Conservation (phyloP, 2,113 vertebrate species). For the Menidia beryllina region DNA sequence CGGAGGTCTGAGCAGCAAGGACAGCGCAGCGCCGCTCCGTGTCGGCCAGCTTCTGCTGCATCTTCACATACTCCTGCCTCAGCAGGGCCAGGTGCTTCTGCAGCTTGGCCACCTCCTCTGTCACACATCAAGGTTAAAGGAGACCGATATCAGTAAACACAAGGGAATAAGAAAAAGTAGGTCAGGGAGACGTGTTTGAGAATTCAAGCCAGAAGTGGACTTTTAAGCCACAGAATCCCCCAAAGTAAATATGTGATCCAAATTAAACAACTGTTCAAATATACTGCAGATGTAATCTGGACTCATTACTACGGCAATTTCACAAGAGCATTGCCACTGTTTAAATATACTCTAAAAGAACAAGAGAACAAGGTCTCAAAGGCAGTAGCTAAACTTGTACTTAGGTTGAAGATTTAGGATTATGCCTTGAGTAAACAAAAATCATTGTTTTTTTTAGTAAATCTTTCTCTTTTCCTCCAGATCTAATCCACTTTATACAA, state of each 20-base stretch:
- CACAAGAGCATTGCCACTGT: neutral
- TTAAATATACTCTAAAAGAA: neutral
- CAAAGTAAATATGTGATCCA: neutral
- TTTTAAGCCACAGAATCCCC: neutral
- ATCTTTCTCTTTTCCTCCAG: neutral
- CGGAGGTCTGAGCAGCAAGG: conserved; percentile 86
- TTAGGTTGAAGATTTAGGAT: neutral
- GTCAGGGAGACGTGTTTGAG: conserved; percentile 5
- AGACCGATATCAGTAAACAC: conserved; percentile 7
- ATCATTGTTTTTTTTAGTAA: neutral
- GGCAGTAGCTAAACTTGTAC: too few species aligned
- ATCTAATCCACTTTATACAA: neutral
- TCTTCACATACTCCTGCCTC: conserved; percentile 97
- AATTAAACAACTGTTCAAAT: neutral
- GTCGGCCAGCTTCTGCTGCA: conserved; percentile 96
- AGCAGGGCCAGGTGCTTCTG: conserved; percentile 98
- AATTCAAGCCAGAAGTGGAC: neutral
- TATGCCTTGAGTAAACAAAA: too few species aligned
- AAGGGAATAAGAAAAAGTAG: conserved; percentile 1
- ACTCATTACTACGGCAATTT: neutral
- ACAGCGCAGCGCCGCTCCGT: conserved; percentile 91
- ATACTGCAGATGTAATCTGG: neutral
- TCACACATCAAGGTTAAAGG: conserved; percentile 1
- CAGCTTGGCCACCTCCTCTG: conserved; percentile 99
- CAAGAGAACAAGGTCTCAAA: neutral